Base-by-base conservation (phyloP, 2,888 invertebrate genomes). In the Liodrosophila aerea region DNA sequence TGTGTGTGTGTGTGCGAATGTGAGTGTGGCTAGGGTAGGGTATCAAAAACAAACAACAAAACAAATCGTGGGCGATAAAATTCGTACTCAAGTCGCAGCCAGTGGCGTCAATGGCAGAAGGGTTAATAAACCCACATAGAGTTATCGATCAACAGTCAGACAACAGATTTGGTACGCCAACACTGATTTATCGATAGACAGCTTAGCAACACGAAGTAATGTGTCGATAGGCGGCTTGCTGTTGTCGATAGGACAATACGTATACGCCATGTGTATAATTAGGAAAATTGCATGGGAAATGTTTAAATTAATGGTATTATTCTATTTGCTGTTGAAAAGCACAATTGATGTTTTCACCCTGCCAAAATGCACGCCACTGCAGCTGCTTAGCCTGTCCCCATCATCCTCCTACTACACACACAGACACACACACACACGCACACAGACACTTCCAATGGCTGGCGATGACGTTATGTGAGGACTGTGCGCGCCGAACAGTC, bases 61-160 rank as follows among this genome's bases (percentile, higher is more conserved):
- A 69, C 62, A 74, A 76, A 76, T 81, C 67, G 81, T 80, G 80
- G 81, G 81, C 81, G 81, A 80, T 76, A 73, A 65, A 76, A 73
- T 74, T 73, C 77, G 66, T 66, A 74, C 76, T 76, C 61, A 41
- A 73, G 45, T 57, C 58, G 69, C 15, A 22, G 13, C 4, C 67
- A 68, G 31, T 2, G 68, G 49, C 41, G 51, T 33, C 4, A 0
- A 31, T 7, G 1, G 12, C 7, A 13, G 15, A 2, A n/a, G 18
- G 4, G 12, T 22, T 22, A 22, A 22, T 22, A 22, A 22, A 22
- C 22, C 22, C 22, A 4, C 8, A 13, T 22, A 8, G 22, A 3
- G 9, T 7, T 31, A 31, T 31, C 12, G 5, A 44, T 9, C n/a
- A n/a, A n/a, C n/a, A n/a, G n/a, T n/a, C n/a, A 41, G 51, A 5